These are phyloP conservation scores for Siphamia tubifer DNA, from an alignment of 2,113 vertebrate genomes.

Conservation along the genomic window DNA sequence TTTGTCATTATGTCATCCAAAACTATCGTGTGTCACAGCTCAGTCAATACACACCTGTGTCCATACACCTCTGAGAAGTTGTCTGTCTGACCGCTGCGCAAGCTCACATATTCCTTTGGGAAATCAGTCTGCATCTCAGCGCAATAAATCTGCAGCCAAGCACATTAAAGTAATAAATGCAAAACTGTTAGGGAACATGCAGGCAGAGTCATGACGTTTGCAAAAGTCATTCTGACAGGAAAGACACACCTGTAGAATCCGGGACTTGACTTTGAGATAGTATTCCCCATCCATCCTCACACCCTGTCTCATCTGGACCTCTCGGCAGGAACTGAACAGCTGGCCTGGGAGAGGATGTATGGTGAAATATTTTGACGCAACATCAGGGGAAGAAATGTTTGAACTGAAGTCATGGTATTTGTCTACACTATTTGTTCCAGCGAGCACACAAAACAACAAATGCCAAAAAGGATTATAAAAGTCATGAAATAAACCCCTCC, in stretches of 20 bases:
- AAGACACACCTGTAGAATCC: slow-evolving; percentile 85
- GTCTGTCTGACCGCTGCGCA: slow-evolving; percentile 90
- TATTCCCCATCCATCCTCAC: slow-evolving; percentile 89
- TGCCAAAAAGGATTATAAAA: not conserved
- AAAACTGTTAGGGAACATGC: not conserved
- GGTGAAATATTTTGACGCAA: not conserved
- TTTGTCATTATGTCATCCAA: not conserved
- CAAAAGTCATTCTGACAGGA: not conserved
- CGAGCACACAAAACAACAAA: not conserved
- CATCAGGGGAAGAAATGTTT: not conserved
- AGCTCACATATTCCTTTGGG: slow-evolving; percentile 91
- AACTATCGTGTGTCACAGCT: not conserved
- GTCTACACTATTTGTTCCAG: not conserved
- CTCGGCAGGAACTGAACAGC: slow-evolving; percentile 85
- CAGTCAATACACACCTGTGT: slow-evolving; percentile 78
- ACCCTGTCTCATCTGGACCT: slow-evolving; percentile 85
- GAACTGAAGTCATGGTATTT: not conserved
- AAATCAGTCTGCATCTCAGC: slow-evolving; percentile 86
- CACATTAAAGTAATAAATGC: slow-evolving; percentile 22
- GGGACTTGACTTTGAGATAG: slow-evolving; percentile 84
- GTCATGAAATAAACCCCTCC: not conserved
- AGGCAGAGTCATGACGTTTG: slow-evolving; percentile 15
- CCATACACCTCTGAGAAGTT: slow-evolving; percentile 97
- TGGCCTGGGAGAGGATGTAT: slow-evolving; percentile 80
- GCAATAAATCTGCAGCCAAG: slow-evolving; percentile 86